Conservation (phyloP, 2,113 vertebrate species). For the Onychostruthus taczanowskii region DNA sequence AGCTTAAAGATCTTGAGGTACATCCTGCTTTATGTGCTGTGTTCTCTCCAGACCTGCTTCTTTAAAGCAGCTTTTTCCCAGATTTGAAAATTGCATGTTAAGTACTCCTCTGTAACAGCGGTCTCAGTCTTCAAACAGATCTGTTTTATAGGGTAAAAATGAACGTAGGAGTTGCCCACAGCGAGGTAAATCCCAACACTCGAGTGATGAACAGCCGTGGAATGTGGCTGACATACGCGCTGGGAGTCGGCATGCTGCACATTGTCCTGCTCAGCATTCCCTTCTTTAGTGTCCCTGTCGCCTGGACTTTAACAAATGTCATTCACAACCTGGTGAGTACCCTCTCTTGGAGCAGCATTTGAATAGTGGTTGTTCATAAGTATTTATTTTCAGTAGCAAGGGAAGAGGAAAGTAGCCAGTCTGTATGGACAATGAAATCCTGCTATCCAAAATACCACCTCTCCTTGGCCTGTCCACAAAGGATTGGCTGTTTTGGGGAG, state of each 20-base stretch:
- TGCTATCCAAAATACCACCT: neutral
- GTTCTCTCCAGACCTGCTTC: neutral
- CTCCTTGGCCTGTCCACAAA: neutral
- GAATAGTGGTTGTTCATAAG: rapidly evolving
- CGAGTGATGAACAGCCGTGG: conserved; percentile 97
- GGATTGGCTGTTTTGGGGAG: neutral
- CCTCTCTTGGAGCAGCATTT: neutral
- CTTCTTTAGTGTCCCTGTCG: conserved; percentile 94
- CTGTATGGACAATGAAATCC: neutral
- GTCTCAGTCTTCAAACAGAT: neutral
- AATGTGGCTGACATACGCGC: conserved; percentile 94
- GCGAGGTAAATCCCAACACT: conserved; percentile 97
- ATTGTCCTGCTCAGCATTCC: conserved; percentile 97
- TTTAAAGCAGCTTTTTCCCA: neutral
- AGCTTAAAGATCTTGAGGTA: neutral
- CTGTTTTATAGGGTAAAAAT: conserved; percentile 78
- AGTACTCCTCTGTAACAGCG: neutral
- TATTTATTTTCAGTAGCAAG: neutral
- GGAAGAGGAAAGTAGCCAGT: neutral
- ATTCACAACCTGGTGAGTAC: conserved; percentile 96
- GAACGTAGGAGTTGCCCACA: conserved; percentile 98
- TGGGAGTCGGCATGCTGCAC: conserved; percentile 94
- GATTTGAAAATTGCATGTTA: neutral
- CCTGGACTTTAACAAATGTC: conserved; percentile 96
- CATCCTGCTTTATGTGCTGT: neutral